Conservation (phyloP, 2,888 invertebrate genomes). For the Erannis defoliaria region DNA sequence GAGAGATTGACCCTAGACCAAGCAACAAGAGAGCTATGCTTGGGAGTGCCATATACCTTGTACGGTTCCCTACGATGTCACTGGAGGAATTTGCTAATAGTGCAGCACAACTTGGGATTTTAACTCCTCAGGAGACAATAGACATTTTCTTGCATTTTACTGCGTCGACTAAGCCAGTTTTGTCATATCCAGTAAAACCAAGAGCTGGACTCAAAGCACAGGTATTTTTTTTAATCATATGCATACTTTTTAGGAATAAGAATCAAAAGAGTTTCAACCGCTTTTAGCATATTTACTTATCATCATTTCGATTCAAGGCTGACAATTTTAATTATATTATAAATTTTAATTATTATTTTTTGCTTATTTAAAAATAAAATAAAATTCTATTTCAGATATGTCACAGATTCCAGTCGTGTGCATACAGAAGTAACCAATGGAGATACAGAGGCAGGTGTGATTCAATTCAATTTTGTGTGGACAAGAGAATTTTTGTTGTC, state of each 20-base stretch:
- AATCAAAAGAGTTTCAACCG: not conserved
- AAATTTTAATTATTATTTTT: no score
- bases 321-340: no score
- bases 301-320: no score
- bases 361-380: no score
- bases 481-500: slow-evolving; percentile 97
- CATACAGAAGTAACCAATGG: slow-evolving; percentile 99
- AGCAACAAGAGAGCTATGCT: slow-evolving; percentile 92
- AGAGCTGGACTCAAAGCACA: slow-evolving; percentile 96
- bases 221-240: slow-evolving; percentile 70
- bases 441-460: slow-evolving; percentile 98
- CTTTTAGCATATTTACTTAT: no score
- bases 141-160: slow-evolving; percentile 98
- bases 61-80: slow-evolving; percentile 97
- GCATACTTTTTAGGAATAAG: not conserved
- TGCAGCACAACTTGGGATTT: slow-evolving; percentile 96
- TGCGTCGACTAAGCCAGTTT: slow-evolving; percentile 93
- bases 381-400: slow-evolving; percentile 91
- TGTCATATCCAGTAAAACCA: slow-evolving; percentile 93
- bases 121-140: slow-evolving; percentile 97
- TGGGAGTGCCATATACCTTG: slow-evolving; percentile 93
- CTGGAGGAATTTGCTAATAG: slow-evolving; percentile 97
- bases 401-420: slow-evolving; percentile 98
- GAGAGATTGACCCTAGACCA: slow-evolving; percentile 93
- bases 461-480: slow-evolving; percentile 98